Base-by-base conservation (phyloP, 2,113 vertebrate genomes). In the Turdus rufiventris region DNA sequence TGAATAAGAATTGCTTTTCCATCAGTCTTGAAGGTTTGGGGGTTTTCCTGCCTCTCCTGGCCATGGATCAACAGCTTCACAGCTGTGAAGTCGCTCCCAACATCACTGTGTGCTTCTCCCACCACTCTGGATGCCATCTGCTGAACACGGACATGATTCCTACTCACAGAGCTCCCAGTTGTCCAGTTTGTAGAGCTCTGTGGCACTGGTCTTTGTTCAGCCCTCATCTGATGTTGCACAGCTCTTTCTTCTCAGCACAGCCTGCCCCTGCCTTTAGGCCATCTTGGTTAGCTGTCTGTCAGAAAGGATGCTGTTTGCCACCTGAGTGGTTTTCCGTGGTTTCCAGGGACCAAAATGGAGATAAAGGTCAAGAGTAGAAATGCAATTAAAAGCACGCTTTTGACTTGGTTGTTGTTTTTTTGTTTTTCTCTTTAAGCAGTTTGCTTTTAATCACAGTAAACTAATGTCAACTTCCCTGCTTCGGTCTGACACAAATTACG, bases 21-120 rank as follows among this genome's bases (percentile, higher is more conserved):
- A 25, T 50, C 70, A 63, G 26, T 34, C 57, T 85, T 88, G 24
- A 85, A 50, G 9, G 60, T 91, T 65, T 8, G 5, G 15, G 23
- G 0, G 3, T 17, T 10, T 40, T 20, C 3, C 2, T 10, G 5
- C 1, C 6, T 43, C 12, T 71, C 28, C 31, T 36, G 72, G 24
- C 8, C 6, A 24, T 31, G 20, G 29, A 58, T 68, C 62, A 74
- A 23, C 29, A 88, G 34, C 23, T 83, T 29, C 85, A 54, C 29
- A 72, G 14, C 25, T 29, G 20, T 77, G 53, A 78, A 81, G 57
- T 24, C 29, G 12, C 51, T 74, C 21, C 25, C 18, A 58, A 6
- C 20, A 56, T 36, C 18, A 26, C 38, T 36, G 6, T 38, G 7
- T 71, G 16, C 43, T 71, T 83, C 51, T 86, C 8, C 26, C 25